Percentiles rank a stretch among this genome's conserved stretches.
Evolutionary conservation across 2,888 invertebrate species (phyloP).

Genomic region (Drosophila helvetica): DNA sequence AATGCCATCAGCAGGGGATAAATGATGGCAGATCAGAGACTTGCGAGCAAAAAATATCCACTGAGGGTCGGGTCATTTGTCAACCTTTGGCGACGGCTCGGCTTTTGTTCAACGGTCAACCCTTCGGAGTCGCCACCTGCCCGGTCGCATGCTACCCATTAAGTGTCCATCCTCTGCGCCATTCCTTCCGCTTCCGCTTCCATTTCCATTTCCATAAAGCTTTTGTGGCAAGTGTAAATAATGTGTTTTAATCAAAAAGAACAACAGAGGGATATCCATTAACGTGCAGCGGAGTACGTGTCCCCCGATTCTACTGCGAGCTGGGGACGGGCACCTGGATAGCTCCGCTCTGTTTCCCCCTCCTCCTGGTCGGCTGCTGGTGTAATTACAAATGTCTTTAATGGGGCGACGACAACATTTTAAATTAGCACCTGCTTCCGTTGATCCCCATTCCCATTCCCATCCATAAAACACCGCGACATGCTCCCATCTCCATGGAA

Average conservation of each 20-base stretch:
- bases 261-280: slow-evolving; percentile 66
- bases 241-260: slow-evolving; percentile 65
- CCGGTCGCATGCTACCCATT: slow-evolving; percentile 22
- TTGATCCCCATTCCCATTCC: slow-evolving; percentile 6
- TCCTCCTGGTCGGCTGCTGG: slow-evolving; percentile 49
- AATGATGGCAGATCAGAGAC: slow-evolving; percentile 6
- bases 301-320: slow-evolving; percentile 81
- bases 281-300: slow-evolving; percentile 85
- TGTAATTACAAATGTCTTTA: slow-evolving; percentile 79
- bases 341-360: slow-evolving; percentile 53
- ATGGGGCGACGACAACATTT: slow-evolving; percentile 83
- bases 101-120: slow-evolving; percentile 26
- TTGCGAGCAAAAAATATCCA: slow-evolving; percentile 45
- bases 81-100: slow-evolving; percentile 50
- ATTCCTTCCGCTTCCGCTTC: neutral
- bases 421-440: slow-evolving; percentile 80
- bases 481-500: slow-evolving; percentile 40
- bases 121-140: slow-evolving; percentile 31
- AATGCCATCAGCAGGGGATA: neutral
- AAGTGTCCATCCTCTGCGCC: slow-evolving; percentile 7
- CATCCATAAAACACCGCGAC: slow-evolving; percentile 56
- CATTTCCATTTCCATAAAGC: neutral
- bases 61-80: slow-evolving; percentile 62
- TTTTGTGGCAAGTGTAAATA: slow-evolving; percentile 62
- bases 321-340: slow-evolving; percentile 50